Percentiles rank a stretch among this genome's conserved stretches.
Conservation (phyloP, 2,113 vertebrate genomes). For the Engraulis encrasicolus region DNA sequence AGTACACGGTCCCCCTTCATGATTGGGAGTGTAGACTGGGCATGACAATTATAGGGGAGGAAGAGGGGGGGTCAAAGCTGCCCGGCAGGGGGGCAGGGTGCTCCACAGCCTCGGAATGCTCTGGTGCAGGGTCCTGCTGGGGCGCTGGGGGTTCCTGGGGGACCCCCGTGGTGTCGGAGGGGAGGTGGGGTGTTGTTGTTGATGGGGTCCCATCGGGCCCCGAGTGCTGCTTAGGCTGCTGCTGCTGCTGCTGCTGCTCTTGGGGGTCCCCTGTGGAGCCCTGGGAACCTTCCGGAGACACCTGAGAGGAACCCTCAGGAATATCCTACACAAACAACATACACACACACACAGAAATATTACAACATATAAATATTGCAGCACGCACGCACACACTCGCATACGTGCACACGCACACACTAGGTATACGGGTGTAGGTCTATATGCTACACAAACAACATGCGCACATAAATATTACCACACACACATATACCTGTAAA, state of each 20-base stretch:
- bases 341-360: conserved; percentile 26
- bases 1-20: neutral
- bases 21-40: neutral
- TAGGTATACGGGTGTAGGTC: no score
- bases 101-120: neutral
- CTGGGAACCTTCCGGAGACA: neutral
- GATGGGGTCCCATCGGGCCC: neutral
- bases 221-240: neutral
- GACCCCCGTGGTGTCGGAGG: neutral
- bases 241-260: neutral
- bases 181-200: no score
- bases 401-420: neutral
- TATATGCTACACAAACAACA: neutral
- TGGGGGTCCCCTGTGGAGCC: neutral
- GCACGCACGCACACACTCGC: neutral
- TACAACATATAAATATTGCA: conserved; percentile 24
- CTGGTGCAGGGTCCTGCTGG: neutral
- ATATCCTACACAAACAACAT: conserved; percentile 43
- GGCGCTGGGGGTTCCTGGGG: neutral
- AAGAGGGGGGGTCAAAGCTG: neutral
- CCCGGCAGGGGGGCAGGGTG: neutral
- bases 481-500: conserved; percentile 32
- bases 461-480: neutral
- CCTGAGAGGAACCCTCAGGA: conserved; percentile 35
- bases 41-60: neutral